Percentiles rank a stretch among this genome's conserved stretches.
These are phyloP conservation scores for Onychostruthus taczanowskii DNA, from an alignment of 2,113 vertebrate genomes.

Conservation along the genomic window DNA sequence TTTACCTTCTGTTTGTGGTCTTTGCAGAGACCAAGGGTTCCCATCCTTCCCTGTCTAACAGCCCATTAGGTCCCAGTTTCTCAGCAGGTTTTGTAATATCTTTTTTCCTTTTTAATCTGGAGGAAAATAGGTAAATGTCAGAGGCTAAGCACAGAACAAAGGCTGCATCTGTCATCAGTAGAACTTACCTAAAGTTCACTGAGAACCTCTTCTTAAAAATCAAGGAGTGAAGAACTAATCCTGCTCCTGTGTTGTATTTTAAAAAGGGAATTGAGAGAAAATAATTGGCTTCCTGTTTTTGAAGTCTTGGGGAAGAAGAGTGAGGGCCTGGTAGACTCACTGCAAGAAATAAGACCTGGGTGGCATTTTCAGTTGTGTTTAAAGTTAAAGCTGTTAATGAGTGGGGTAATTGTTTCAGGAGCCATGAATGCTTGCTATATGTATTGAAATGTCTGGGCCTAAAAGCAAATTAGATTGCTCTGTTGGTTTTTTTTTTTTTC, in stretches of 20 bases:
- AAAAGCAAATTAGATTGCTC: background rate
- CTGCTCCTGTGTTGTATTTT: background rate
- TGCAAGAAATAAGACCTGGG: background rate
- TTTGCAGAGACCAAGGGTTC: background rate
- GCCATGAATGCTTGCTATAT: background rate
- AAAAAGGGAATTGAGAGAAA: background rate
- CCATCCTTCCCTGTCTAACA: background rate
- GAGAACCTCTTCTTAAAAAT: background rate
- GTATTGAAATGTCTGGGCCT: background rate
- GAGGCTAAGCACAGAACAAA: background rate
- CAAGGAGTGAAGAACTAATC: background rate
- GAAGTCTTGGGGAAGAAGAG: background rate
- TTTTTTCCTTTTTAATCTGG: background rate
- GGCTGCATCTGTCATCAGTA: background rate
- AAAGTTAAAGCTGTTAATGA: background rate
- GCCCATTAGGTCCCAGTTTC: background rate
- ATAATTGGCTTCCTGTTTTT: background rate
- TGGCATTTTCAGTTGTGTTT: background rate
- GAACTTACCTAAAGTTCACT: background rate
- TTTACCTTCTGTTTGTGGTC: background rate
- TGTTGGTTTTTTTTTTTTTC: background rate
- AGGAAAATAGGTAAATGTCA: background rate
- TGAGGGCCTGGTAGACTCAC: background rate
- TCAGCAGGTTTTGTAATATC: background rate
- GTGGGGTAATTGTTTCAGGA: background rate